Evolutionary conservation across 2,888 invertebrate genomes (phyloP).

Genomic region (Netelia fuscicornis): DNA sequence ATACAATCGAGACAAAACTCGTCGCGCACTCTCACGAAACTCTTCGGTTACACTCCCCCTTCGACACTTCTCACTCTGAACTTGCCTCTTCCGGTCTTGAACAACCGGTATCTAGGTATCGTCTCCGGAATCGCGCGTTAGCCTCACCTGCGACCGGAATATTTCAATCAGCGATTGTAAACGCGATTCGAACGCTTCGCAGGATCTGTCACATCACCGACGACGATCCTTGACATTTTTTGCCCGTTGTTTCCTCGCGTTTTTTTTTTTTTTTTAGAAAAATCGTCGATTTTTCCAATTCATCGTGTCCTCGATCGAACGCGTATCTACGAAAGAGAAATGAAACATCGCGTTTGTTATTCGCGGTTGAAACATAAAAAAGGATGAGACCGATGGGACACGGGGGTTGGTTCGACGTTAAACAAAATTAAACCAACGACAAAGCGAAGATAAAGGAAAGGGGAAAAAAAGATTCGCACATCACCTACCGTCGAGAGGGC

Average conservation of each 20-base stretch:
- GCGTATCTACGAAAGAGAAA: neutral
- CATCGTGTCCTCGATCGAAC: slow-evolving; percentile 24
- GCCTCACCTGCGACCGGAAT: neutral
- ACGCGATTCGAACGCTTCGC: slow-evolving; percentile 29
- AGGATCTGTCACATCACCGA: slow-evolving; percentile 43
- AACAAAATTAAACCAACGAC: neutral
- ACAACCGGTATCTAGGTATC: slow-evolving; percentile 32
- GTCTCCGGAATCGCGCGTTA: neutral
- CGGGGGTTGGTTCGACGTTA: neutral
- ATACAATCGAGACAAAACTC: neutral
- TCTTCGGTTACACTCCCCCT: slow-evolving; percentile 56
- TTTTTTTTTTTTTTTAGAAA: neutral
- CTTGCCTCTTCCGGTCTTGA: slow-evolving; percentile 15
- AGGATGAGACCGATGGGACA: neutral
- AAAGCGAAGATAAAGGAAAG: neutral
- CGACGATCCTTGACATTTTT: slow-evolving; percentile 56
- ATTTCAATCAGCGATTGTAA: neutral
- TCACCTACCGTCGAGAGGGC: slow-evolving; percentile 50
- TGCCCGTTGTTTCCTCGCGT: neutral
- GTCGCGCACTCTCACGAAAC: slow-evolving; percentile 31
- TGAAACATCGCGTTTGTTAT: neutral
- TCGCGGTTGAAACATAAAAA: neutral
- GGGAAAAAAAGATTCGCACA: slow-evolving; percentile 7
- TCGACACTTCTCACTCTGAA: slow-evolving; percentile 8
- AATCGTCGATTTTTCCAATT: slow-evolving; percentile 25